phyloP scores from a whole-genome alignment of 2,113 vertebrate genomes.

The Seriola rivoliana region DNA sequence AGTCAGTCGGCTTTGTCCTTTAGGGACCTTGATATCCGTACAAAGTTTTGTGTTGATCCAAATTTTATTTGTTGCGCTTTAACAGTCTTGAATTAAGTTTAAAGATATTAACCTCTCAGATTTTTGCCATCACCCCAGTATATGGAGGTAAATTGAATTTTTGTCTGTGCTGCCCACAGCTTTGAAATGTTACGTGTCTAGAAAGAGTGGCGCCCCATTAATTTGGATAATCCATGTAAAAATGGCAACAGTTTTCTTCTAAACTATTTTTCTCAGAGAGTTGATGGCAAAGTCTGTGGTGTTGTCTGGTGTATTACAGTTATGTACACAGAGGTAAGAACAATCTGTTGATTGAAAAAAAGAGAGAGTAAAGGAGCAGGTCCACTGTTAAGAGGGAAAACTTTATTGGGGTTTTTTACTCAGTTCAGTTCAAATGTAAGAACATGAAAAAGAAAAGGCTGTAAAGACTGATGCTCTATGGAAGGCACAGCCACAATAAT shows the following conservation, averaged over 20 bases:
- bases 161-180: no score
- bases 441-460: conserved; percentile 50
- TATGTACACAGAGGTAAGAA: neutral
- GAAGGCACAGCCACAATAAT: conserved; percentile 67
- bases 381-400: conserved; percentile 28
- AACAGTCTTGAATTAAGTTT: no score
- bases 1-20: neutral
- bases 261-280: neutral
- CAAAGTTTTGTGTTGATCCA: neutral
- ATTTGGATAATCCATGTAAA: neutral
- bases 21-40: no score
- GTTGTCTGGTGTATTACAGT: neutral
- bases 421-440: conserved; percentile 51
- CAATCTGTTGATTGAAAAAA: neutral
- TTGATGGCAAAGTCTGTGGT: neutral
- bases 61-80: neutral
- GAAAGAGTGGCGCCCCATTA: neutral
- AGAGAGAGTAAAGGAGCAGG: neutral
- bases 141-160: no score
- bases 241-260: neutral
- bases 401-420: conserved; percentile 59
- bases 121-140: no score
- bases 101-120: no score
- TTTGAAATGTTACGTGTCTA: no score
- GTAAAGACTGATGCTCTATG: conserved; percentile 29